Base-by-base conservation (phyloP, 2,797 vertebrate genomes). In the Crenuchus spilurus region DNA sequence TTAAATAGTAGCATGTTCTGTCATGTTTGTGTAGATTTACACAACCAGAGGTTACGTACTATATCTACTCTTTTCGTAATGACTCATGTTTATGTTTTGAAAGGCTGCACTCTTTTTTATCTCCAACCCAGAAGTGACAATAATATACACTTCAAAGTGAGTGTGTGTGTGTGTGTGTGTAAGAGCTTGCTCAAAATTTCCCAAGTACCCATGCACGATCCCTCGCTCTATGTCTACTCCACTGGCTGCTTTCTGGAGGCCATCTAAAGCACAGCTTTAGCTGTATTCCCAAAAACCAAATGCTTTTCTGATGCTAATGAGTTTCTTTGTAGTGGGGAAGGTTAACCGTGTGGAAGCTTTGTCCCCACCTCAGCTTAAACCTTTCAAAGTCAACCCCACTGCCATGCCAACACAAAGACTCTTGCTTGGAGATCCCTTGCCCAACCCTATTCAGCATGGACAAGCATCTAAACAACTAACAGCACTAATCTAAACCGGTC, bases 241-340 rank as follows among this genome's bases (percentile, higher is more conserved):
- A 41, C 37, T 26, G 33, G 16, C 30, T 57, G 28, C 8, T 64
- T 37, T 66, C 62, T 46, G 30, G 16, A n/a, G 61, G 70, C 57
- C 26, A 72, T 73, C 74, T 39, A 14, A 31, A 37, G 60, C 57
- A 68, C 58, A 69, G 57, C 66, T 63, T 37, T 76, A 73, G 66
- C 57, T 52, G 58, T 18, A 72, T 65, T 65, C 60, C 44, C 11
- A 18, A 41, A 52, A 72, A 52, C 68, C 74, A 42, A 73, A 69
- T 42, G n/a, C 26, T 79, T 82, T 83, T 78, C 66, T 81, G 46
- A 82, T 84, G 83, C 39, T 76, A 82, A 86, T 86, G 72, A 72
- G 60, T 39, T 61, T 72, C 70, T 79, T 82, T 75, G 62, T 76
- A 49, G 68, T 24, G 57, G 48, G 49, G 48, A 54, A 58, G 39